Evolutionary conservation across 1,140 invertebrate genomes (phyloP), one percentile per base, ranked within the genome.

Genomic region (Melipona quadrifasciata): DNA sequence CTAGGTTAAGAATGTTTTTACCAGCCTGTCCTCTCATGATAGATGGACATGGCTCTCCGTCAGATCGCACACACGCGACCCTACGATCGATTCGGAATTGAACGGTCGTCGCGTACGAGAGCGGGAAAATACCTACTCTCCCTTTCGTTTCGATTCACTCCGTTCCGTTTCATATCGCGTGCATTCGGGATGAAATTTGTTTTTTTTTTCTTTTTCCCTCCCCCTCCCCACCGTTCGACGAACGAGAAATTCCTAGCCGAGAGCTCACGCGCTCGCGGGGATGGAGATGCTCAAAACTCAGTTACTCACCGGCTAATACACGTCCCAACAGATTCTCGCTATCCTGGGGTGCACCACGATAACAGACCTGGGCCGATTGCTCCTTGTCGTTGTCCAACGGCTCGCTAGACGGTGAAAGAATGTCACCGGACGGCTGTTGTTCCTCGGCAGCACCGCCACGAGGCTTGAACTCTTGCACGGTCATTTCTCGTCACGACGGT

Each of bases 281-380:
- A 27, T 16, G n/a, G 14, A 64, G n/a, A 64, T 5, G 14, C 12
- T 53, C 12, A 14, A n/a, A 19, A 61, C 1, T 19, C 55, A 47
- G 11, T 39, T 21, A 87, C 93, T 95, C 91, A 95, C 95, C 95
- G 89, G 94, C 94, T 79, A 95, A 84, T 31, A 95, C 95, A 39
- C 94, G 91, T 80, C 95, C 95, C 24, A 95, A 88, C 10, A 95
- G 93, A 85, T 95, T 94, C 55, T 95, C 95, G 90, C 94, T 95
- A 91, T 95, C 94, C 86, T 93, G 92, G 21, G 88, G 81, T 19
- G 80, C 82, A 80, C 83, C 85, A 21, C 88, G 82, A 27, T 88
- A 88, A 64, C 88, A 84, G 82, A 84, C 68, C 67, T 68, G 75
- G 24, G 77, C 77, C 39, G 79, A 70, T 57, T 70, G 84, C 17